These are phyloP conservation scores for Ostrea denselamellosa DNA, from an alignment of 1,140 invertebrate genomes.

Conservation along the genomic window DNA sequence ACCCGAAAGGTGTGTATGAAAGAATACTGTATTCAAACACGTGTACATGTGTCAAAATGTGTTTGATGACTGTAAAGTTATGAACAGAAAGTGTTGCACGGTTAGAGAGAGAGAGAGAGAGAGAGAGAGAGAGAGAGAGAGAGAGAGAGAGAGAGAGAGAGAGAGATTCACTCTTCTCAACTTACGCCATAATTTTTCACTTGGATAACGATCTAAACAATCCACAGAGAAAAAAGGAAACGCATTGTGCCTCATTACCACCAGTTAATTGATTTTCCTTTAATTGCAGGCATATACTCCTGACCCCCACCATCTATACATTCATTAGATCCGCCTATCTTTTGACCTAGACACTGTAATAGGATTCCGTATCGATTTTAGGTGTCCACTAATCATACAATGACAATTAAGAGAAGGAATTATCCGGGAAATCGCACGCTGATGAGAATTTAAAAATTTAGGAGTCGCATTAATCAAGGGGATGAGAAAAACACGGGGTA, in stretches of 20 bases:
- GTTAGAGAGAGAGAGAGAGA: conserved; percentile 4
- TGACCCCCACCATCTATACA: conserved; percentile 3
- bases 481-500: conserved; percentile 16
- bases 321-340: conserved; percentile 22
- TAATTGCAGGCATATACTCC: not conserved
- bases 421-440: conserved; percentile 33
- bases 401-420: conserved; percentile 29
- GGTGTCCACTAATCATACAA: conserved; percentile 1
- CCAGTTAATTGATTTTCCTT: conserved; percentile 1
- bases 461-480: conserved; percentile 13
- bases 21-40: too few relatives aligned
- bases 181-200: not conserved
- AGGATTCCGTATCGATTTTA: conserved; percentile 7
- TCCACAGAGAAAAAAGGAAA: not conserved
- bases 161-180: not conserved
- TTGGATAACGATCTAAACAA: not conserved
- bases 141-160: conserved; percentile 14
- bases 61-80: not conserved
- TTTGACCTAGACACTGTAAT: conserved; percentile 15
- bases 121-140: conserved; percentile 1
- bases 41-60: too few relatives aligned
- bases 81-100: not conserved
- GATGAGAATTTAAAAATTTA: conserved; percentile 32
- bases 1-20: too few relatives aligned
- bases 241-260: not conserved